Evolutionary conservation across 2,113 vertebrate genomes (phyloP).

Genomic region (Pao palembangensis): DNA sequence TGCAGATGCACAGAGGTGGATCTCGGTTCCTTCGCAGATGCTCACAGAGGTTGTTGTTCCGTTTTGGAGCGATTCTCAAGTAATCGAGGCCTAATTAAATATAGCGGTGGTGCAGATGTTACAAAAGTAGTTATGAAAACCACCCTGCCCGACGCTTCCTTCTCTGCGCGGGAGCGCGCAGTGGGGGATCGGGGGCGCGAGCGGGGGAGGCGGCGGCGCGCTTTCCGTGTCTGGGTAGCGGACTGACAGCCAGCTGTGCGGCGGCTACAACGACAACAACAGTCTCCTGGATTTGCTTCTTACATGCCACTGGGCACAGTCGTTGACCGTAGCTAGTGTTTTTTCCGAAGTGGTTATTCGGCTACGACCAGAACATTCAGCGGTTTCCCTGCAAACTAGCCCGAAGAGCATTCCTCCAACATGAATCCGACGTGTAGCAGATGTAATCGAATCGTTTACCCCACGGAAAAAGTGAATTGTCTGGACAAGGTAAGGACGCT

Average conservation of each 20-base stretch:
- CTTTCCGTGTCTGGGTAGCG: slow-evolving; percentile 73
- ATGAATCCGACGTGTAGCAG: slow-evolving; percentile 94
- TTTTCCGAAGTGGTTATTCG: background rate
- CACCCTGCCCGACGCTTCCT: slow-evolving; percentile 34
- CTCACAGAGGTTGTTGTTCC: background rate
- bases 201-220: slow-evolving; percentile 60
- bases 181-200: slow-evolving; percentile 11
- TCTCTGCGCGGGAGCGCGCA: slow-evolving; percentile 54
- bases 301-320: slow-evolving; percentile 9
- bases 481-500: slow-evolving; percentile 88
- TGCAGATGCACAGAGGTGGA: slow-evolving; percentile 1
- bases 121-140: background rate
- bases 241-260: slow-evolving; percentile 82
- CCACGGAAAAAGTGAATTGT: slow-evolving; percentile 98
- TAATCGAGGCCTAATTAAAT: background rate
- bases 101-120: background rate
- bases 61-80: background rate
- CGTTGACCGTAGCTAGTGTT: background rate
- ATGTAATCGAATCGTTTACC: slow-evolving; percentile 92
- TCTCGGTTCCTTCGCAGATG: background rate
- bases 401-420: slow-evolving; percentile 55
- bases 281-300: slow-evolving; percentile 50
- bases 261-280: slow-evolving; percentile 66
- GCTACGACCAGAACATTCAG: slow-evolving; percentile 10
- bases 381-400: slow-evolving; percentile 51